Conservation (phyloP, 2,888 invertebrate species). For the Caenorhabditis angaria region DNA sequence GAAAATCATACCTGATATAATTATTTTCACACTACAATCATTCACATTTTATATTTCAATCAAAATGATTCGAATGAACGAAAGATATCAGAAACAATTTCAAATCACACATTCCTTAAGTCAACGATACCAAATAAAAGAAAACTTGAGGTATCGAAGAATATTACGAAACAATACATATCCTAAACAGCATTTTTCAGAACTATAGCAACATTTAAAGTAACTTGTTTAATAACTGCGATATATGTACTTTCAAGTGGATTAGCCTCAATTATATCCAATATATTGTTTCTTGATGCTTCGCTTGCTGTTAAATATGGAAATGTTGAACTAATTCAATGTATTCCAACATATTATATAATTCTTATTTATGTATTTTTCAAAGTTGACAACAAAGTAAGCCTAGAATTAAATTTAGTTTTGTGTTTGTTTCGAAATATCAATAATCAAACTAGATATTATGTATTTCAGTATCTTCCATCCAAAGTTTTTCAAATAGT, state of each 20-base stretch:
- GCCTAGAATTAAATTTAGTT: background rate
- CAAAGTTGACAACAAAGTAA: background rate
- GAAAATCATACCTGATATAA: slow-evolving; percentile 7
- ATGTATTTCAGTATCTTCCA: background rate
- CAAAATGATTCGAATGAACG: background rate
- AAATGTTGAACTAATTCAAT: slow-evolving; percentile 12
- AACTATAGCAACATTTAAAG: slow-evolving; percentile 16
- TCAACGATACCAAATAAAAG: slow-evolving; percentile 24
- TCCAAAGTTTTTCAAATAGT: background rate
- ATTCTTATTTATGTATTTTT: background rate
- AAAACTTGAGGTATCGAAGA: slow-evolving; percentile 16
- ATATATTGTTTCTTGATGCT: background rate
- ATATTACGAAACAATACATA: background rate
- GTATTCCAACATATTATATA: background rate
- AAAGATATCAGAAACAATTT: slow-evolving; percentile 1
- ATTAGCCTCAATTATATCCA: background rate
- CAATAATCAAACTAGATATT: background rate
- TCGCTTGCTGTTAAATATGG: slow-evolving; percentile 11
- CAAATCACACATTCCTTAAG: slow-evolving; percentile 10
- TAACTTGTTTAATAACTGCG: slow-evolving; percentile 24
- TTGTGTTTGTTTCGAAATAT: background rate
- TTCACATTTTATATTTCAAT: background rate
- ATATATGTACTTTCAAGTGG: slow-evolving; percentile 19
- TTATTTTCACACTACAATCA: slow-evolving; percentile 15
- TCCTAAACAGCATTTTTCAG: background rate